Conservation (phyloP, 2,113 vertebrate species). For the Ellobius talpinus region DNA sequence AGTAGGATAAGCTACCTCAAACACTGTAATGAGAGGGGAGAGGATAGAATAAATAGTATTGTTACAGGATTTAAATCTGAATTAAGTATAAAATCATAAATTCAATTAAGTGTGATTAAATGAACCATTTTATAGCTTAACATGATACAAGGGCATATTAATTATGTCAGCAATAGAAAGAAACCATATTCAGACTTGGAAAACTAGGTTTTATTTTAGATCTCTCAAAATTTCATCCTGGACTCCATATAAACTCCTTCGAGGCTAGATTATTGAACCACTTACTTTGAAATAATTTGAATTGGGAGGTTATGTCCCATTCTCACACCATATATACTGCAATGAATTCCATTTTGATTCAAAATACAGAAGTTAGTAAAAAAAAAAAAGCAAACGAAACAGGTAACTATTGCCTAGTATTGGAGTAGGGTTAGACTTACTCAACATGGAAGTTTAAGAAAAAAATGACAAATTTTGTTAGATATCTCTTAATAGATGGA, state of each 20-base stretch:
- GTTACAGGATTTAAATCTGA: conserved; percentile 41
- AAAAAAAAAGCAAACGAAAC: neutral
- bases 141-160: conserved; percentile 26
- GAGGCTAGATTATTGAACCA: neutral
- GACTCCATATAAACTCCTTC: neutral
- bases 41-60: conserved; percentile 40
- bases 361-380: conserved; percentile 10
- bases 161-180: conserved; percentile 35
- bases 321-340: conserved; percentile 2
- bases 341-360: neutral
- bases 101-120: conserved; percentile 58
- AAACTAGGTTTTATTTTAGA: conserved; percentile 42
- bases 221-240: neutral
- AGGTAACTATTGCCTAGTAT: neutral
- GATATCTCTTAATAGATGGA: neutral
- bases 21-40: neutral
- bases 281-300: neutral
- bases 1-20: conserved; percentile 1
- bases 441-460: neutral
- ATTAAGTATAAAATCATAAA: conserved; percentile 61
- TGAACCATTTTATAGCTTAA: conserved; percentile 65
- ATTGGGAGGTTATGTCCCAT: neutral
- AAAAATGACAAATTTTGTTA: neutral
- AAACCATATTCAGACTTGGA: neutral
- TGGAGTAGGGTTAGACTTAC: neutral